Conservation (phyloP, 2,113 vertebrate species). For the Pachycephala philippinensis region DNA sequence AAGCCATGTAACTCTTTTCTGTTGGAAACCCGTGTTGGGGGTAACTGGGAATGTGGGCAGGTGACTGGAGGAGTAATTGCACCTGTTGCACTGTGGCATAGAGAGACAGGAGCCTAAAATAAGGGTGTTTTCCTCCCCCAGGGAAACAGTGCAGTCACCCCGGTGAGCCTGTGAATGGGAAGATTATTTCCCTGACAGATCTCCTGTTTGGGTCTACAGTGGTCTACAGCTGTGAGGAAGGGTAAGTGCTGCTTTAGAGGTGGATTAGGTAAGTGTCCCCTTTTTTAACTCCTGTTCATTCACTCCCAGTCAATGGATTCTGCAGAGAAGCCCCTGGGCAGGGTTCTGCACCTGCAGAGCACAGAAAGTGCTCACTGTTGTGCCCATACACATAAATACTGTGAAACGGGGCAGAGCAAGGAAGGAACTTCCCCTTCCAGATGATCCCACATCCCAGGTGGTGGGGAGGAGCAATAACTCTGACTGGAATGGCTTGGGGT, state of each 20-base stretch:
- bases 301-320: background rate
- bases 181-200: background rate
- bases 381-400: accelerated
- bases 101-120: background rate
- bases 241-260: constrained; percentile 54
- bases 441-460: accelerated
- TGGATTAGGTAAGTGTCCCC: background rate
- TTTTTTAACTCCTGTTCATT: background rate
- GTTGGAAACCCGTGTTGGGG: background rate
- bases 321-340: background rate
- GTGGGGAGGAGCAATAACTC: background rate
- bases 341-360: background rate
- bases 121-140: background rate
- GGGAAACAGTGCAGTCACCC: constrained; percentile 59
- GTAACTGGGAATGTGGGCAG: background rate
- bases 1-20: constrained; percentile 22
- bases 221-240: constrained; percentile 54
- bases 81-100: background rate
- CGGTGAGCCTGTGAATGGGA: constrained; percentile 56
- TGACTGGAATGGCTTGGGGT: background rate
- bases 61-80: background rate
- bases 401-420: background rate
- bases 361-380: accelerated
- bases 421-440: background rate
- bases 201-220: constrained; percentile 44